Percentiles rank a stretch among this genome's conserved stretches.
These are phyloP conservation scores for Psittacus erithacus DNA, from an alignment of 2,113 vertebrate species.

Conservation along the genomic window DNA sequence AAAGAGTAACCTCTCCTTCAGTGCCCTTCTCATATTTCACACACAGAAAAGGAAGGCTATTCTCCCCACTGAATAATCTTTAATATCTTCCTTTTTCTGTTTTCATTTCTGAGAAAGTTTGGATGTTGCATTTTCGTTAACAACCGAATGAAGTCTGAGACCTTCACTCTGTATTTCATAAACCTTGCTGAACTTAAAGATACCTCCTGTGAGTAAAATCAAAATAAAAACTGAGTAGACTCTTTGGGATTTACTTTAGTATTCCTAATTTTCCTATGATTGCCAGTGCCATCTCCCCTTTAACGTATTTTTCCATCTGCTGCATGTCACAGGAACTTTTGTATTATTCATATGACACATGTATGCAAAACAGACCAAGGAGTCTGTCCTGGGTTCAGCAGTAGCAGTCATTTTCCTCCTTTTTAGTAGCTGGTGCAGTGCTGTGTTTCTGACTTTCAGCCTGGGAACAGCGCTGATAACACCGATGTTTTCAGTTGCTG, in stretches of 20 bases:
- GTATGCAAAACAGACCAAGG: background rate
- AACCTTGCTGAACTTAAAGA: background rate
- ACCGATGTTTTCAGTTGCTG: too few species aligned
- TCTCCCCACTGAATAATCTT: background rate
- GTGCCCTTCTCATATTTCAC: background rate
- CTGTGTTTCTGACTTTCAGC: too few species aligned
- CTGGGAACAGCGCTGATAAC: too few species aligned
- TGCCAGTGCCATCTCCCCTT: background rate
- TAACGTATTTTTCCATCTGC: background rate
- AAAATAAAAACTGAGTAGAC: background rate
- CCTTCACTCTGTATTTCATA: background rate
- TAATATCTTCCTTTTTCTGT: background rate
- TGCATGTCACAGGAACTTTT: background rate
- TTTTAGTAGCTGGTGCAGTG: too few species aligned
- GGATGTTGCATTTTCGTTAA: background rate
- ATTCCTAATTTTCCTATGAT: background rate
- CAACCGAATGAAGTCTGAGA: background rate
- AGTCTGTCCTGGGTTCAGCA: background rate
- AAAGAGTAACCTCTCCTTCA: background rate
- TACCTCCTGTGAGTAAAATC: background rate
- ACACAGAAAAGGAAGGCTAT: background rate
- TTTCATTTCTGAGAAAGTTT: constrained; percentile 5
- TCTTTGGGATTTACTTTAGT: background rate
- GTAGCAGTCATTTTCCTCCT: too few species aligned
- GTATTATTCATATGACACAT: background rate